Evolutionary conservation across 2,113 vertebrate species (phyloP).

Genomic region (Lepisosteus oculatus): DNA sequence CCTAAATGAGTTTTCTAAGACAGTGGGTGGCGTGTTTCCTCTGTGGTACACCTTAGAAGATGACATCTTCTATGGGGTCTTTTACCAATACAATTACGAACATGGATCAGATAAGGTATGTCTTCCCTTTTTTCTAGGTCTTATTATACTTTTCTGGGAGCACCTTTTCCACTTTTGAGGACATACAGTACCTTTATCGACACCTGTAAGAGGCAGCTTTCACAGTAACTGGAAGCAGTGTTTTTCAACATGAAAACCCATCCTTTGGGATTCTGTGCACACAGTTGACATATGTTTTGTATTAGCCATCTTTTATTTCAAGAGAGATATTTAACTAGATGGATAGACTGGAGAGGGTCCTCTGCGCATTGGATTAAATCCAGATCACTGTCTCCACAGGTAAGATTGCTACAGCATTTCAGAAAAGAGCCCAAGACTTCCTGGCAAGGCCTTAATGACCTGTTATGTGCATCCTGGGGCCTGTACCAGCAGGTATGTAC

Average conservation of each 20-base stretch:
- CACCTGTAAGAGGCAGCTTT: not conserved
- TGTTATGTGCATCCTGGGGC: too few species aligned
- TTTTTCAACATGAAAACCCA: not conserved
- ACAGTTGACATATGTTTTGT: too few species aligned
- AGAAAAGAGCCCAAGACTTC: too few species aligned
- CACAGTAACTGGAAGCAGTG: not conserved
- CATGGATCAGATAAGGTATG: not conserved
- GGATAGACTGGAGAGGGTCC: too few species aligned
- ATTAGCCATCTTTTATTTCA: too few species aligned
- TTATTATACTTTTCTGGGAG: not conserved
- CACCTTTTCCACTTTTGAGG: not conserved
- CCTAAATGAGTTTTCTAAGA: not conserved
- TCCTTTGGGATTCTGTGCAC: not conserved
- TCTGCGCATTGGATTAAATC: too few species aligned
- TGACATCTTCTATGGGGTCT: not conserved
- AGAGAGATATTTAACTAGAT: too few species aligned
- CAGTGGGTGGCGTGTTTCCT: not conserved
- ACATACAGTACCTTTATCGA: not conserved
- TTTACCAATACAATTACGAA: not conserved
- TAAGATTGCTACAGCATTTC: too few species aligned
- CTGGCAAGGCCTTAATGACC: too few species aligned
- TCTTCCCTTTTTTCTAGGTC: not conserved
- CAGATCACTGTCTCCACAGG: too few species aligned
- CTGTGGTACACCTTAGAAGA: not conserved
- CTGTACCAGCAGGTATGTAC: too few species aligned